Evolutionary conservation across 2,113 vertebrate genomes (phyloP), one percentile per base, ranked within the genome.

Genomic region (Microtus oregoni): DNA sequence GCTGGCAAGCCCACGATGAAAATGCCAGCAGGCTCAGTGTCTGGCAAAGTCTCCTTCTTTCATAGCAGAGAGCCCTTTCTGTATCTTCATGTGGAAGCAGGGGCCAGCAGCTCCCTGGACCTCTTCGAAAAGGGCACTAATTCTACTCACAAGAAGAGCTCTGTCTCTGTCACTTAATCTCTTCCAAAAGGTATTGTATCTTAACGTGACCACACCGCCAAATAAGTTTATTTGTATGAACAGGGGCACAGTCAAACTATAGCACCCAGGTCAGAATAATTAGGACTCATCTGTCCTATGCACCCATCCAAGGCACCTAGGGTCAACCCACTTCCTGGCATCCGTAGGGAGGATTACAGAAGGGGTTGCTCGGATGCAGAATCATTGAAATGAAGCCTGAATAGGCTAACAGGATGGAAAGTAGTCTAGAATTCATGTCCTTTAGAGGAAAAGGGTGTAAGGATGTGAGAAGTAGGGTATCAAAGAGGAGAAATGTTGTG

Each of bases 21-120:
- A 13, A 0, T 0, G 19, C 58, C 38, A 24, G 30, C 24, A 70
- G 7, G 61, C 19, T 61, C 10, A 0, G 1, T 24, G 8, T 78
- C 38, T 83, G 86, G 19, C 72, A 50, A 63, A 26, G 7, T 22
- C 82, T 28, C 17, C 32, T 19, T 38, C 81, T 4, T 77, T 70
- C 38, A 32, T 3, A 55, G 68, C 4, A 4, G 28, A 20, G 24
- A 76, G 1, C 7, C 12, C 77, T 38, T 77, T 47, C 38, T 65
- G 9, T 32, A n/a, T 7, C 47, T 38, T 76, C n/a, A n/a, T 26
- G 0, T 32, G 58, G 70, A 8, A 65, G 7, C 58, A 75, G 44
- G 13, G 24, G n/a, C 13, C 4, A 78, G 52, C 15, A 24, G 17
- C 32, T 32, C 20, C 86, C 50, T 9, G 5, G 0, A n/a, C 26